Conservation (phyloP, 2,797 vertebrate species). For the Loris lydekkerianus region DNA sequence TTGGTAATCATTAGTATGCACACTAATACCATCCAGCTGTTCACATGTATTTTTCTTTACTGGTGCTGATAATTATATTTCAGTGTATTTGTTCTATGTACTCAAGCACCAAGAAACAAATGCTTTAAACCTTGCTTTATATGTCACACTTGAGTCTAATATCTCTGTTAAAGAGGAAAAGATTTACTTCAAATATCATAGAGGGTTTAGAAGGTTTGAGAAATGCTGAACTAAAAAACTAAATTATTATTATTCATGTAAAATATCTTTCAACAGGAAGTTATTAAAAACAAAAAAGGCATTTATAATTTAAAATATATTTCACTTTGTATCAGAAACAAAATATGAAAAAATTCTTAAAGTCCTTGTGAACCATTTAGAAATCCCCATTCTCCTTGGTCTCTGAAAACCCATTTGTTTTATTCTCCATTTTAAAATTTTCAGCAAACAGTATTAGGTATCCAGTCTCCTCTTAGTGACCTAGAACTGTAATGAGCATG, state of each 20-base stretch:
- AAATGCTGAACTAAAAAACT: not conserved
- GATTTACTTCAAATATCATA: not conserved
- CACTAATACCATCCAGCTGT: not conserved
- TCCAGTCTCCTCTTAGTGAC: not conserved
- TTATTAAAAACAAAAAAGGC: not conserved
- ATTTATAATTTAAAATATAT: not conserved
- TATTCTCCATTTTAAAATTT: not conserved
- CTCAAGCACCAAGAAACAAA: not conserved
- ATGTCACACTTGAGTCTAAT: not conserved
- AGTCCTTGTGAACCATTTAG: not conserved
- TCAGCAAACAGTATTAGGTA: not conserved
- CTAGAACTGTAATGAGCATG: not conserved
- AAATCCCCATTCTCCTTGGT: not conserved
- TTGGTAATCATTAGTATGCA: not conserved
- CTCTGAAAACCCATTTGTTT: not conserved
- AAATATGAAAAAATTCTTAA: conserved; percentile 32
- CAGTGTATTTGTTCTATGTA: not conserved
- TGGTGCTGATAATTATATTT: not conserved
- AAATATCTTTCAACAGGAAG: not conserved
- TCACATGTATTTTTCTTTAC: not conserved
- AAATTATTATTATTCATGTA: not conserved
- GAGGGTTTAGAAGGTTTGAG: not conserved
- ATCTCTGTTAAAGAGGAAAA: not conserved
- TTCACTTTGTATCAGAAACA: not conserved
- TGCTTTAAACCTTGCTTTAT: not conserved